These are phyloP conservation scores for Sternarchorhynchus goeldii DNA, from an alignment of 2,797 vertebrate species.

Conservation along the genomic window DNA sequence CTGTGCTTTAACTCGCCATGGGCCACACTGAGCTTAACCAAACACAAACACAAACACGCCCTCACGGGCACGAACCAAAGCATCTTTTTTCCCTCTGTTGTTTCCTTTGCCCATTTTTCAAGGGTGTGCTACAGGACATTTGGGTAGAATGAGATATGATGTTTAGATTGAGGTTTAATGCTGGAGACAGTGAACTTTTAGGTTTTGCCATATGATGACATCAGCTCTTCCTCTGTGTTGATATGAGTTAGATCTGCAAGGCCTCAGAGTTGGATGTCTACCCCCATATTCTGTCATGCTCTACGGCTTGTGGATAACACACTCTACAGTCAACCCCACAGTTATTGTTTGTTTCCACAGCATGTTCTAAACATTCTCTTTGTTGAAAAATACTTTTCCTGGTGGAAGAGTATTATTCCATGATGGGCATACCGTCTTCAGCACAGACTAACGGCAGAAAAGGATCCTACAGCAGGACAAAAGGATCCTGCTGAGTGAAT, in stretches of 20 bases:
- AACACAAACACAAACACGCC: constrained; percentile 36
- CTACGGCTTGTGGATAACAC: background rate
- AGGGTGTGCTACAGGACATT: background rate
- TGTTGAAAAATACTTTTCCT: too few species aligned
- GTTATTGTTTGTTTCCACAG: constrained; percentile 3
- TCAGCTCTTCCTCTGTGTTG: constrained; percentile 29
- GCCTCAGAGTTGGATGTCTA: background rate
- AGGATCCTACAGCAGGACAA: too few species aligned
- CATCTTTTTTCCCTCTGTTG: constrained; percentile 4
- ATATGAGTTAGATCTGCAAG: constrained; percentile 12
- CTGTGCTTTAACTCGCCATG: background rate
- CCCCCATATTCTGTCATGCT: background rate
- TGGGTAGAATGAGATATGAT: constrained; percentile 22
- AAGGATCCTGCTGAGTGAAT: too few species aligned
- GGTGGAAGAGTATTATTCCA: too few species aligned
- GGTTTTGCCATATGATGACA: constrained; percentile 17
- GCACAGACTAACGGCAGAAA: too few species aligned
- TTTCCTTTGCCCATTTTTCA: background rate
- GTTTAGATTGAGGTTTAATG: constrained; percentile 21
- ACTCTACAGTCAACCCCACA: background rate
- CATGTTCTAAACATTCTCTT: constrained; percentile 1
- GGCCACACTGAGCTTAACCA: constrained; percentile 18
- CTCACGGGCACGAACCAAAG: constrained; percentile 7
- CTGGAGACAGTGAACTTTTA: constrained; percentile 6
- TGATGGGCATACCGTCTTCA: too few species aligned